Evolutionary conservation across 1,140 invertebrate species (phyloP).

Genomic region (Drosophila paulistorum): DNA sequence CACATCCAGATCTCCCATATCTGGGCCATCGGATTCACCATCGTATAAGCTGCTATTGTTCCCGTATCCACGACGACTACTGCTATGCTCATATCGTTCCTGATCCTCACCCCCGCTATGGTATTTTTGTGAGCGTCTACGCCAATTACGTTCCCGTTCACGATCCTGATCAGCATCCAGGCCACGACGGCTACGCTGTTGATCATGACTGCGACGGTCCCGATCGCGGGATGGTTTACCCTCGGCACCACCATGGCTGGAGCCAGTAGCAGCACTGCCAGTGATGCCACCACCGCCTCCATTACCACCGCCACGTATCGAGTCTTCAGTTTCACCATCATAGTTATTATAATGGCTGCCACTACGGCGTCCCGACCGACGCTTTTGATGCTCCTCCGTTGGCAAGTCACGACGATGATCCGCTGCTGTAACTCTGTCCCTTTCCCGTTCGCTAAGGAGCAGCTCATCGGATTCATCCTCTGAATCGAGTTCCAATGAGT

Average conservation of each 20-base stretch:
- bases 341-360: conserved; percentile 57
- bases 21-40: conserved; percentile 61
- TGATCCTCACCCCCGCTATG: conserved; percentile 43
- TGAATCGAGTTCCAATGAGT: conserved; percentile 59
- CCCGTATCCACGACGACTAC: conserved; percentile 48
- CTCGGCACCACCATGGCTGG: conserved; percentile 14
- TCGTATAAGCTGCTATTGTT: conserved; percentile 60
- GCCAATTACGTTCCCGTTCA: conserved; percentile 47
- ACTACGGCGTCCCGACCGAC: conserved; percentile 50
- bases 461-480: conserved; percentile 70
- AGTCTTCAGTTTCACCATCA: conserved; percentile 75
- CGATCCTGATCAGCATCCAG: conserved; percentile 40
- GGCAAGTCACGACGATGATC: conserved; percentile 6
- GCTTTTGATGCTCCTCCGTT: conserved; percentile 33
- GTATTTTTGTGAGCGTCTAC: conserved; percentile 39
- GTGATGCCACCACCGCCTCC: background rate
- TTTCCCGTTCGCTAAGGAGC: conserved; percentile 49
- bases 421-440: conserved; percentile 5
- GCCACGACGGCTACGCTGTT: conserved; percentile 34
- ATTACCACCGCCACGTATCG: conserved; percentile 42
- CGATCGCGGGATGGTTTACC: conserved; percentile 42
- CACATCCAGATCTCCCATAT: conserved; percentile 40
- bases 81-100: conserved; percentile 36
- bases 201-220: conserved; percentile 56
- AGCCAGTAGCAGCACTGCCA: background rate